Base-by-base conservation (phyloP, 2,888 invertebrate genomes). In the Tetranychus piercei region DNA sequence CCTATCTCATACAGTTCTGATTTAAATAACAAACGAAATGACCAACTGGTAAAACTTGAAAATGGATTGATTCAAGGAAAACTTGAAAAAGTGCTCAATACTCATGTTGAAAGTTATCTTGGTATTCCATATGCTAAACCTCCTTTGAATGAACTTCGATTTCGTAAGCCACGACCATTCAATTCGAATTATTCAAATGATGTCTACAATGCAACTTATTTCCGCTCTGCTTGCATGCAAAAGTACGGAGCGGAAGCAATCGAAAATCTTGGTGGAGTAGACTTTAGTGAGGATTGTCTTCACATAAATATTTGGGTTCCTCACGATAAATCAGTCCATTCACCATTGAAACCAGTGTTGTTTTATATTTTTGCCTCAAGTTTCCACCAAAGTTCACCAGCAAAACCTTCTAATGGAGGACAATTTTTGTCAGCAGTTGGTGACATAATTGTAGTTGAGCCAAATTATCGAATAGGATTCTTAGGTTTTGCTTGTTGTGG, bases 281-380 rank as follows among this genome's bases (percentile, higher is more conserved):
- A 22, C 6, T 18, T 71, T 9, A 72, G 67, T n/a, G 75, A 75
- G 65, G 73, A 75, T 22, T 75, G 75, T 75, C 75, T 75, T 23
- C 66, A 75, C 15, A 43, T 75, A 1, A 75, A 75, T 45, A 23
- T 75, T 44, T 75, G 75, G 75, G 8, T 72, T n/a, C 75, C 75
- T n/a, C 64, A 55, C 7, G 4, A 11, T 22, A 66, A 74, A 22
- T 22, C 8, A 20, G 55, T 69, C 3, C 43, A 55, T 9, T 20
- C 20, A 6, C 44, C 44, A 44, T 20, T 75, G 9, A 55, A 55
- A 55, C 55, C 55, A 9, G 55, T 55, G 1, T 15, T 55, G 55
- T 55, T 55, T 55, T 55, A 55, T 15, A 15, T 15, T 55, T 55
- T 55, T 55, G 55, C 55, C 7, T 55, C 55, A 55, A 15, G 11